A percentile compares a stretch with the other conserved stretches of the same genome.
phyloP scores from a whole-genome alignment of 2,113 vertebrate genomes.

The Australoheros scitulus region DNA sequence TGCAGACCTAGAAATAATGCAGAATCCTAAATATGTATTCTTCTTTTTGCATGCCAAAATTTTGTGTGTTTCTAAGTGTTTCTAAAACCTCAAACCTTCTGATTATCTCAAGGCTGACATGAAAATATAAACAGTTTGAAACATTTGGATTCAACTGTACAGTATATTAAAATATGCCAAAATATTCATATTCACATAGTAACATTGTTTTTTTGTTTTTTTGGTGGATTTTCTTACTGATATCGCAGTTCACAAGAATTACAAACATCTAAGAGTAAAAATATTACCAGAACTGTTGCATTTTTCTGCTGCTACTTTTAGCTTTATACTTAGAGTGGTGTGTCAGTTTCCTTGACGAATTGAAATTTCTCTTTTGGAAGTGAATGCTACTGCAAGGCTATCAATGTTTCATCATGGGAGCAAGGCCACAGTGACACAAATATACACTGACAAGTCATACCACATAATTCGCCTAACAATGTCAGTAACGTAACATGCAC shows the following conservation, averaged over 20 bases:
- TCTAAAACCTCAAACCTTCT: neutral
- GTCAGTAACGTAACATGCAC: conserved; percentile 34
- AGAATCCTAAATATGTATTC: neutral
- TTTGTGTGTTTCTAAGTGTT: neutral
- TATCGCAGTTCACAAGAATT: neutral
- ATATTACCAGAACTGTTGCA: neutral
- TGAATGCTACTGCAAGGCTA: conserved; percentile 20
- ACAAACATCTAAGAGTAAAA: neutral
- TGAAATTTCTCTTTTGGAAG: conserved; percentile 33
- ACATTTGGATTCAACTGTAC: neutral
- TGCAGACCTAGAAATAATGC: neutral
- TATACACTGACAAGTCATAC: conserved; percentile 57
- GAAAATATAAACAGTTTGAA: neutral
- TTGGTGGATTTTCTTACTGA: neutral
- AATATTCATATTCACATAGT: neutral
- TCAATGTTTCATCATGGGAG: conserved; percentile 54
- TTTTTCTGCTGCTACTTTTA: neutral
- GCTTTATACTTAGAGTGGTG: neutral
- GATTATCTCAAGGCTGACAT: neutral
- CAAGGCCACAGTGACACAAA: conserved; percentile 53
- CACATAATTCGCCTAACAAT: conserved; percentile 64
- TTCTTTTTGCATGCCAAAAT: neutral
- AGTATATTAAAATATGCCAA: neutral
- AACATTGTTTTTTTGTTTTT: neutral
- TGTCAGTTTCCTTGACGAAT: conserved; percentile 22